These are phyloP conservation scores for Chloebia gouldiae DNA, from an alignment of 2,113 vertebrate species.

Conservation along the genomic window DNA sequence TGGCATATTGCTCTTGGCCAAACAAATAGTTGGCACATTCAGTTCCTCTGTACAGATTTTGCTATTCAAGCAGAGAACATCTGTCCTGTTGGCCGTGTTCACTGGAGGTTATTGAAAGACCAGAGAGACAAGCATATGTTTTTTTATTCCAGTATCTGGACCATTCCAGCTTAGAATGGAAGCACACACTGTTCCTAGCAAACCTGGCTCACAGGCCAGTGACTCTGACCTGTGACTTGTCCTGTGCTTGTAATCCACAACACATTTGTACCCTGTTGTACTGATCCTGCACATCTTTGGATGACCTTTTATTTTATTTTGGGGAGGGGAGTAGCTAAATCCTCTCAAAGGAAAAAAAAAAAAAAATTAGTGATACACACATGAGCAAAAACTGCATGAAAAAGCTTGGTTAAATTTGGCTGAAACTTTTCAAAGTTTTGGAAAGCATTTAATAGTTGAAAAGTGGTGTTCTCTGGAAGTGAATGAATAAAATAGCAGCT, in stretches of 20 bases:
- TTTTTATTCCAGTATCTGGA: background rate
- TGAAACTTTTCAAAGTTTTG: background rate
- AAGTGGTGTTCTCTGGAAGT: background rate
- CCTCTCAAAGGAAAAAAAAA: background rate
- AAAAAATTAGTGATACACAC: background rate
- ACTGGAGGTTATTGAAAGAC: background rate
- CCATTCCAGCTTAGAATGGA: background rate
- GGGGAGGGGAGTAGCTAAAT: background rate
- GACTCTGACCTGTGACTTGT: background rate
- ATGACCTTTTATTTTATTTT: background rate
- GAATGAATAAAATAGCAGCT: background rate
- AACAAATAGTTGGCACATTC: background rate
- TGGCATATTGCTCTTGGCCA: background rate
- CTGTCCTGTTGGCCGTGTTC: background rate
- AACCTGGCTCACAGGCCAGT: background rate
- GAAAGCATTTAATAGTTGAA: background rate
- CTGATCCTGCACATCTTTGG: background rate
- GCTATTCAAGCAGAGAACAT: conserved; percentile 20
- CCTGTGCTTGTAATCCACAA: background rate
- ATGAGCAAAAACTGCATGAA: background rate
- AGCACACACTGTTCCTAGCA: background rate
- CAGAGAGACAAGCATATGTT: background rate
- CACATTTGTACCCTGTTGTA: background rate
- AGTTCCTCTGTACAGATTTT: background rate
- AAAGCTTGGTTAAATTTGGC: background rate